Conservation (phyloP, 2,797 vertebrate species). For the Pristis pectinata region DNA sequence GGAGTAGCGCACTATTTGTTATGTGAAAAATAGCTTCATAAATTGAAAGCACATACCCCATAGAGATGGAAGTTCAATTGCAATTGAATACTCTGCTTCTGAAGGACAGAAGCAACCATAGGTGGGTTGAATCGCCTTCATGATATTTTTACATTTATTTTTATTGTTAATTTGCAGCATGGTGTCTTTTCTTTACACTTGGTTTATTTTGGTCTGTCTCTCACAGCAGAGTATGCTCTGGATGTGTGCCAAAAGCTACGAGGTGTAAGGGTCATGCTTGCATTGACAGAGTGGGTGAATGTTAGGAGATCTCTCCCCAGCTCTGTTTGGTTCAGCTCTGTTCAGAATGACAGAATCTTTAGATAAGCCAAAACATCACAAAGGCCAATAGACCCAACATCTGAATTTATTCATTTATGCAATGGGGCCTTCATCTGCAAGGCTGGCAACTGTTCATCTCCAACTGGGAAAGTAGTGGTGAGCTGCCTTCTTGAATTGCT, state of each 20-base stretch:
- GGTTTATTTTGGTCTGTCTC: not conserved
- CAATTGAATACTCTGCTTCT: not conserved
- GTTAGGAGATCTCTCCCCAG: not conserved
- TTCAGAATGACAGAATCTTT: not conserved
- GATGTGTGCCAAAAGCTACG: not conserved
- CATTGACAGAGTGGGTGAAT: not conserved
- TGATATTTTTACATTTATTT: too few relatives aligned
- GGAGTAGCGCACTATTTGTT: too few relatives aligned
- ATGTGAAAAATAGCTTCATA: too few relatives aligned
- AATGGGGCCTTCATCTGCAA: too few relatives aligned
- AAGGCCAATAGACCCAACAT: not conserved
- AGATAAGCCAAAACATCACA: not conserved
- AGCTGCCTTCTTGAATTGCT: too few relatives aligned
- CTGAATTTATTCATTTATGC: too few relatives aligned
- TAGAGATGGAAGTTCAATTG: not conserved
- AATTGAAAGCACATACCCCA: not conserved
- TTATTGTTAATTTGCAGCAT: not conserved
- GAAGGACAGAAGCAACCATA: not conserved
- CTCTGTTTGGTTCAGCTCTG: not conserved
- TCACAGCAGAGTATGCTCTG: not conserved
- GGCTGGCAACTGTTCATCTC: too few relatives aligned
- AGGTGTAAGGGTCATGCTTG: not conserved
- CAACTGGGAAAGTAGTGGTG: too few relatives aligned
- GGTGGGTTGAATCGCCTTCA: too few relatives aligned
- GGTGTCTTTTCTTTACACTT: not conserved